Percentiles rank a stretch among this genome's conserved stretches.
phyloP scores from a whole-genome alignment of 2,113 vertebrate species.

The Centrocercus urophasianus region DNA sequence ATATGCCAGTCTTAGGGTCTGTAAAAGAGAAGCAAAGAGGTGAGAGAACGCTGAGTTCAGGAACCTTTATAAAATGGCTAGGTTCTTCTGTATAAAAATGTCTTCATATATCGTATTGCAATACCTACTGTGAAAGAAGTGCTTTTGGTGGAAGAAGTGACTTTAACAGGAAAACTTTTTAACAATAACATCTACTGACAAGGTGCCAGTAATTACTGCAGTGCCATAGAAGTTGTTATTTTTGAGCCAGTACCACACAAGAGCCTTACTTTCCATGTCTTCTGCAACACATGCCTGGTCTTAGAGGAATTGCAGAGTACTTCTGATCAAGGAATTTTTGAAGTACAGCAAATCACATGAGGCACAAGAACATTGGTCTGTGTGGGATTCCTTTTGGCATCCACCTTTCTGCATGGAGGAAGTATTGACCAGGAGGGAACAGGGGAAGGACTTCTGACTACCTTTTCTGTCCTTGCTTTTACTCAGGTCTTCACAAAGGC shows the following conservation, averaged over 20 bases:
- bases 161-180: background rate
- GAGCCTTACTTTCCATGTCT: background rate
- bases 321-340: background rate
- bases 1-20: background rate
- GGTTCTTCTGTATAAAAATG: background rate
- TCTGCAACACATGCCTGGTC: background rate
- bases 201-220: background rate
- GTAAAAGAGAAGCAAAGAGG: background rate
- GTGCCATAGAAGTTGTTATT: background rate
- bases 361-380: background rate
- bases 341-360: fast-evolving
- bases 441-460: background rate
- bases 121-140: background rate
- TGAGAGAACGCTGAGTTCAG: background rate
- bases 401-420: background rate
- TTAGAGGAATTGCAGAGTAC: background rate
- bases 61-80: background rate
- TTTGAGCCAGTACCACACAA: background rate
- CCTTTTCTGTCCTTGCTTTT: background rate
- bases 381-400: background rate
- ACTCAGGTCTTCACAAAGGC: background rate
- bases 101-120: background rate
- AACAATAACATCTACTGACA: background rate
- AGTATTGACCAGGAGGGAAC: background rate
- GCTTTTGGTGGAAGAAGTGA: constrained; percentile 5